Conservation (phyloP, 2,113 vertebrate genomes). For the Anseranas semipalmata region DNA sequence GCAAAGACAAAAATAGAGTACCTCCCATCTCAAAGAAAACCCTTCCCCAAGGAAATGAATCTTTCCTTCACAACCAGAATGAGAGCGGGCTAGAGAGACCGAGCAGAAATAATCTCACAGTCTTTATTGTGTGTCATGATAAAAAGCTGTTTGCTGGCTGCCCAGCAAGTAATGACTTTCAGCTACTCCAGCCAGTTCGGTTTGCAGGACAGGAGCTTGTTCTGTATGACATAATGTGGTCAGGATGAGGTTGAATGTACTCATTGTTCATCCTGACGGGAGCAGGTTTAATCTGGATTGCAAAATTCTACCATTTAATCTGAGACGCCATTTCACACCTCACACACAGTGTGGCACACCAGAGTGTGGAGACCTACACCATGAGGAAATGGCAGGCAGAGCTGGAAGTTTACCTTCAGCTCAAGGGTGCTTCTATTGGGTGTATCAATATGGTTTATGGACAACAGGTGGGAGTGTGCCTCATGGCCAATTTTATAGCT, state of each 20-base stretch:
- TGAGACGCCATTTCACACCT: background rate
- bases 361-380: background rate
- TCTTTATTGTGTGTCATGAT: background rate
- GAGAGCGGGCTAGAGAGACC: background rate
- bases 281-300: background rate
- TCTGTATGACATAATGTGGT: background rate
- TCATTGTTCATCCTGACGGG: background rate
- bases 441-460: background rate
- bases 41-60: background rate
- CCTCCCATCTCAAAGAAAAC: background rate
- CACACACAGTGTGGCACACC: accelerated
- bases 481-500: background rate
- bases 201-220: background rate
- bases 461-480: background rate
- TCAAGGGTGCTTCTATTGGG: background rate
- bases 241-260: background rate
- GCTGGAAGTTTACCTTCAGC: background rate
- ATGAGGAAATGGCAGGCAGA: background rate
- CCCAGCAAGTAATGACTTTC: background rate
- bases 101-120: background rate
- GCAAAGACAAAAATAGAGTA: background rate
- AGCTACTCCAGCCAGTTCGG: background rate
- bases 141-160: background rate
- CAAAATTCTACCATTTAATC: background rate
- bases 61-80: background rate